Evolutionary conservation across 1,140 invertebrate species (phyloP).

Genomic region (Drosophila arawakana): DNA sequence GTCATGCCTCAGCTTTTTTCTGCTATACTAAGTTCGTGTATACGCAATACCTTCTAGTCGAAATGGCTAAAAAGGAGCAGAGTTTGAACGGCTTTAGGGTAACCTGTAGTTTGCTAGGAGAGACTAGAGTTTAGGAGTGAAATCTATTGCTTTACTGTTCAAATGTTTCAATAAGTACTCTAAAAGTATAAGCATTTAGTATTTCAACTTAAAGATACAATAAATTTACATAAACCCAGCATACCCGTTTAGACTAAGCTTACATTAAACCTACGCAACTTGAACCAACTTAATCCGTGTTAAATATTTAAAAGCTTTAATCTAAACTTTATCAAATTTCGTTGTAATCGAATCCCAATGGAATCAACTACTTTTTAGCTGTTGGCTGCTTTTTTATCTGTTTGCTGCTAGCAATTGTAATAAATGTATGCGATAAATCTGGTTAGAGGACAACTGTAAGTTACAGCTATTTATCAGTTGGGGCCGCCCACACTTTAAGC

Average conservation of each 20-base stretch:
- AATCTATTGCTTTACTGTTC: too few species aligned
- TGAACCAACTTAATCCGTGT: too few species aligned
- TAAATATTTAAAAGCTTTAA: too few species aligned
- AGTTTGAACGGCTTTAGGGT: neutral
- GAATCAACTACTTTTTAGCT: neutral
- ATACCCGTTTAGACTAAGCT: too few species aligned
- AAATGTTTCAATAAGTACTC: too few species aligned
- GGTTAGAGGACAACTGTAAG: constrained; percentile 12
- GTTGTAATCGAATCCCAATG: neutral
- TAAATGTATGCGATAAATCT: constrained; percentile 21
- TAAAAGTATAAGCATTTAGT: too few species aligned
- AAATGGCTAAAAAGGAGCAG: neutral
- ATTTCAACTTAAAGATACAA: too few species aligned
- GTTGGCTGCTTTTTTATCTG: neutral
- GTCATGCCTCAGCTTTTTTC: constrained; percentile 66
- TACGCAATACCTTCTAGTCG: neutral
- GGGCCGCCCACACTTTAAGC: constrained; percentile 32
- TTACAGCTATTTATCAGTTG: constrained; percentile 62
- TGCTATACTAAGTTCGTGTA: constrained; percentile 3
- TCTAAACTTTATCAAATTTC: too few species aligned
- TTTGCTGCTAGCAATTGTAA: constrained; percentile 1
- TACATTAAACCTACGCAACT: too few species aligned
- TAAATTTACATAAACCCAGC: too few species aligned
- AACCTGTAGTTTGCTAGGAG: neutral
- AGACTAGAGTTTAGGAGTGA: too few species aligned